Evolutionary conservation across 2,888 invertebrate genomes (phyloP).

Genomic region (Eilema caniola): DNA sequence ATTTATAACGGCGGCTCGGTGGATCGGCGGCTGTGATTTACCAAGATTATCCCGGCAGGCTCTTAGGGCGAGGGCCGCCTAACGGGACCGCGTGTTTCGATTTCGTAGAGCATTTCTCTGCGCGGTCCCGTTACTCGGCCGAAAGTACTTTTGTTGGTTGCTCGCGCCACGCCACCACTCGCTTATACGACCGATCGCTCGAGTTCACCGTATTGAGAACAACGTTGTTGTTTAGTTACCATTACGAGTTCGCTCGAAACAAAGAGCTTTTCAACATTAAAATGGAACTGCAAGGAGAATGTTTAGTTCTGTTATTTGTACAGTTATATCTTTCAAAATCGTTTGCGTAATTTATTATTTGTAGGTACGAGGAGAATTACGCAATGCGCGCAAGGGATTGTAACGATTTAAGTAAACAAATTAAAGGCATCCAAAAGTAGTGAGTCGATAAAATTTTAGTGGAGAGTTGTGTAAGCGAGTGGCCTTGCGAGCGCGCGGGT

Average conservation of each 20-base stretch:
- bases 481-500: slow-evolving; percentile 78
- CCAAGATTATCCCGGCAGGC: slow-evolving; percentile 77
- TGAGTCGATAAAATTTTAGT: slow-evolving; percentile 68
- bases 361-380: slow-evolving; percentile 19
- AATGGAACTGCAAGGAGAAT: slow-evolving; percentile 49
- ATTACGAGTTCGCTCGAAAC: slow-evolving; percentile 73
- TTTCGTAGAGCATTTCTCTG: slow-evolving; percentile 88
- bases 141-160: slow-evolving; percentile 84
- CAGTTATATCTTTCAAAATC: slow-evolving; percentile 53
- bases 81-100: slow-evolving; percentile 86
- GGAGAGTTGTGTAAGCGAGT: slow-evolving; percentile 79
- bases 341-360: slow-evolving; percentile 51
- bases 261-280: slow-evolving; percentile 74
- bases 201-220: slow-evolving; percentile 82
- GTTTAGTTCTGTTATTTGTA: slow-evolving; percentile 56
- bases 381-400: slow-evolving; percentile 27
- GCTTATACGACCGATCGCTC: slow-evolving; percentile 72
- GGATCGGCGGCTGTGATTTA: slow-evolving; percentile 69
- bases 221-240: slow-evolving; percentile 67
- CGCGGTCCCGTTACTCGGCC: slow-evolving; percentile 83
- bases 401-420: slow-evolving; percentile 40
- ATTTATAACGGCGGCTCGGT: slow-evolving; percentile 57
- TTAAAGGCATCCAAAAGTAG: slow-evolving; percentile 48
- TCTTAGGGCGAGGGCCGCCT: slow-evolving; percentile 79
- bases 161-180: slow-evolving; percentile 60